Evolutionary conservation across 2,797 vertebrate species (phyloP).

Genomic region (Pantherophis alleghaniensis): DNA sequence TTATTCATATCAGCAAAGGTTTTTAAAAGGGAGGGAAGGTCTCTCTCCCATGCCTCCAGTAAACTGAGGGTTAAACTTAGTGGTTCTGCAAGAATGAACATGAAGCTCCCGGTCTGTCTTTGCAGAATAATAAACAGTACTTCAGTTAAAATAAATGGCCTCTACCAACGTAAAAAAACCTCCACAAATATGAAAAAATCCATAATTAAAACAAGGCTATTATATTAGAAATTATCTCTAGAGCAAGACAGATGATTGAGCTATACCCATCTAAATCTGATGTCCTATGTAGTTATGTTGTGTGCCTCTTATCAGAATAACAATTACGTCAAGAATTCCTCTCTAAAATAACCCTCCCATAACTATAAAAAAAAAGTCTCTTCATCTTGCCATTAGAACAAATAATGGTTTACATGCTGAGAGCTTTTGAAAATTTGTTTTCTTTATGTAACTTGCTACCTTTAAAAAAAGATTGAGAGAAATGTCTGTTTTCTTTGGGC

Average conservation of each 20-base stretch:
- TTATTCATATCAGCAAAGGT: accelerated
- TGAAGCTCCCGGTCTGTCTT: not conserved
- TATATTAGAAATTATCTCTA: not conserved
- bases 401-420: not conserved
- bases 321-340: not conserved
- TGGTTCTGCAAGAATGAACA: constrained; percentile 19
- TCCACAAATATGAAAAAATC: not conserved
- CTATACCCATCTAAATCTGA: not conserved
- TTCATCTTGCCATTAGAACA: not conserved
- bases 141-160: not conserved
- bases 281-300: not conserved
- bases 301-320: not conserved
- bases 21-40: not conserved
- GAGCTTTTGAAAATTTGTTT: not conserved
- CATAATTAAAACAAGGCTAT: not conserved
- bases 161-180: not conserved
- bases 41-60: not conserved
- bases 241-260: not conserved
- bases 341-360: not conserved
- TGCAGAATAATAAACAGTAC: not conserved
- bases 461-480: not conserved
- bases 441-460: not conserved
- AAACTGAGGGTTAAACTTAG: not conserved
- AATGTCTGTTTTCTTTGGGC: not conserved
- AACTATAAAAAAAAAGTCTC: not conserved